These are phyloP conservation scores for Sinella curviseta DNA, from an alignment of 1,140 invertebrate species.

Conservation along the genomic window DNA sequence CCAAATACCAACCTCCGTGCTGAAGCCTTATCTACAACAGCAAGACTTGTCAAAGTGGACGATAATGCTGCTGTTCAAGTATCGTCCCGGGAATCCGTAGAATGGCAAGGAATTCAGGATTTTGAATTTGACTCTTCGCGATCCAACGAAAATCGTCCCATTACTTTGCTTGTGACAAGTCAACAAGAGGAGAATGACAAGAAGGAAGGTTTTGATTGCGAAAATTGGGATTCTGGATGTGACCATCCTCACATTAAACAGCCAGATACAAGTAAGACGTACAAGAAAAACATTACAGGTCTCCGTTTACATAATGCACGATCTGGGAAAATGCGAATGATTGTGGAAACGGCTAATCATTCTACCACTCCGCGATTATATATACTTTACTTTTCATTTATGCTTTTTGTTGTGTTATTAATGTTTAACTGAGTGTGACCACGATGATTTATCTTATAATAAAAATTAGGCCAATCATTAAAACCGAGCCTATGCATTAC, in stretches of 20 bases:
- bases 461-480: not conserved
- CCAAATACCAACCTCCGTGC: not conserved
- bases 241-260: not conserved
- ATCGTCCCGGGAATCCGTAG: not conserved
- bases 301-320: not conserved
- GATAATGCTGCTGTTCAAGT: not conserved
- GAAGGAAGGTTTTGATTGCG: not conserved
- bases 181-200: not conserved
- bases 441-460: no score
- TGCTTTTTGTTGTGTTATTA: no score
- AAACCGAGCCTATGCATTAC: not conserved
- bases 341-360: no score
- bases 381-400: no score
- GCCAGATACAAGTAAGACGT: not conserved
- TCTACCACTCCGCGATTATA: no score
- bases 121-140: not conserved
- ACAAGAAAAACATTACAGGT: no score
- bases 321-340: not conserved
- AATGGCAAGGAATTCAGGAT: not conserved
- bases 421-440: no score
- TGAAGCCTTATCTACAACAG: not conserved
- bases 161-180: no score
- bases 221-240: not conserved
- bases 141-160: not conserved
- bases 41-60: not conserved